Evolutionary conservation across 64 coral and sea anemone genomes (phyloP), one percentile per base, ranked within the genome.

Genomic region (Stichodactyla helianthus): DNA sequence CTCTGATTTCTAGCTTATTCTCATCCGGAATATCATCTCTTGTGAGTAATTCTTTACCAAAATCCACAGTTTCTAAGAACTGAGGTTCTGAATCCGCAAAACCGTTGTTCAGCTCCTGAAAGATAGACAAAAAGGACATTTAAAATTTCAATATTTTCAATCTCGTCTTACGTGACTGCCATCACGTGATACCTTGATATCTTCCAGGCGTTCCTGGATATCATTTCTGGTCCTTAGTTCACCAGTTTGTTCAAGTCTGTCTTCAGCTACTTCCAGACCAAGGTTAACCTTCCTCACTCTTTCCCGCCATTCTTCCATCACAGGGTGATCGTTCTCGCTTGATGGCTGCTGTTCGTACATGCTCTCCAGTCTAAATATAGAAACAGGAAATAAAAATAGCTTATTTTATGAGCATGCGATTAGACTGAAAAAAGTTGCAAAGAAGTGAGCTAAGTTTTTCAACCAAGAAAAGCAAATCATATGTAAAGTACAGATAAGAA

Each of bases 241-340:
- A 51, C 13, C 26, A 20, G 83, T 16, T 50, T 84, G 44, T 28
- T 58, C 52, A 26, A 84, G 83, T 35, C 59, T 55, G 15, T 60
- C 83, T 59, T 84, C 83, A 50, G 83, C 83, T 17, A 84, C 59
- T 51, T 84, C 59, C 1, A 60, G 59, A n/a, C 83, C 83, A 7
- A 84, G 8, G 2, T 63, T 51, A 3, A 84, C 59, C 27, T 50
- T 58, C 15, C 18, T 60, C 0, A 84, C 83, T 59, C 83, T 60
- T 20, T 84, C 83, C 19, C 83, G 83, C 83, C 83, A 84, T 19
- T 84, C 83, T 25, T 58, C 83, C 83, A 84, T 84, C 16, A 50
- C 20, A 5, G 83, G 83, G 61, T 84, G 54, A 31, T 84, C 83
- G 19, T 84, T 54, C 14, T 58, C 83, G 26, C 54, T 60, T 6